Percentiles rank a stretch among this genome's conserved stretches.
These are phyloP conservation scores for Oceanodroma leucorhoa DNA, from an alignment of 2,797 vertebrate species.

Conservation along the genomic window DNA sequence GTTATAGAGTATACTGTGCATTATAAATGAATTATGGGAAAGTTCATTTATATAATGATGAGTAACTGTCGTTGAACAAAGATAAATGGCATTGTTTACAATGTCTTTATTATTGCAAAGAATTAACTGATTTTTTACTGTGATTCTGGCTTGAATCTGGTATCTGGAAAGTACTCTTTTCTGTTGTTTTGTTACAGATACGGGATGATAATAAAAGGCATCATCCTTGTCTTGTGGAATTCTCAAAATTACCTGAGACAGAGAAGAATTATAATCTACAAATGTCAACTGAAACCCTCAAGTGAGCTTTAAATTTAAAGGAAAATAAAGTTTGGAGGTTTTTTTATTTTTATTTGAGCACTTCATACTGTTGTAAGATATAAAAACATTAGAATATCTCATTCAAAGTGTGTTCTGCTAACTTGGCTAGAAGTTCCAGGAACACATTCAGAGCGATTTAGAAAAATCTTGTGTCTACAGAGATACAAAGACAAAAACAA, in stretches of 20 bases:
- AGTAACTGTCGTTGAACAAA: not conserved
- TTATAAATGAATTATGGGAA: not conserved
- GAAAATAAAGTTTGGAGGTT: not conserved
- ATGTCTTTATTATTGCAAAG: not conserved
- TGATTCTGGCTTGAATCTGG: not conserved
- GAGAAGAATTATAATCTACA: slow-evolving; percentile 99
- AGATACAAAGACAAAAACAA: not conserved
- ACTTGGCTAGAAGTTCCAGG: not conserved
- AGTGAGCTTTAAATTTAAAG: slow-evolving; percentile 80
- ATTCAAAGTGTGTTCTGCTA: not conserved
- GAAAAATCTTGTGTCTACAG: not conserved
- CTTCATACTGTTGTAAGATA: not conserved
- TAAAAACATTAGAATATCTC: not conserved
- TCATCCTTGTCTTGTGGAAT: slow-evolving; percentile 97
- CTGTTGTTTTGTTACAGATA: slow-evolving; percentile 78
- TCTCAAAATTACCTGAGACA: slow-evolving; percentile 95
- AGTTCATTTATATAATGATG: not conserved
- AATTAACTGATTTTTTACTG: not conserved
- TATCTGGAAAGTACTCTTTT: not conserved
- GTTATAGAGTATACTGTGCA: not conserved
- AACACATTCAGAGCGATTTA: not conserved
- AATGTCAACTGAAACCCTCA: slow-evolving; percentile 99
- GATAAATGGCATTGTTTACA: not conserved
- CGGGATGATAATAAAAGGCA: slow-evolving; percentile 98
- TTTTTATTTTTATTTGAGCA: not conserved